Evolutionary conservation across 2,888 invertebrate species (phyloP).

Genomic region (Yponomeuta sedellus): DNA sequence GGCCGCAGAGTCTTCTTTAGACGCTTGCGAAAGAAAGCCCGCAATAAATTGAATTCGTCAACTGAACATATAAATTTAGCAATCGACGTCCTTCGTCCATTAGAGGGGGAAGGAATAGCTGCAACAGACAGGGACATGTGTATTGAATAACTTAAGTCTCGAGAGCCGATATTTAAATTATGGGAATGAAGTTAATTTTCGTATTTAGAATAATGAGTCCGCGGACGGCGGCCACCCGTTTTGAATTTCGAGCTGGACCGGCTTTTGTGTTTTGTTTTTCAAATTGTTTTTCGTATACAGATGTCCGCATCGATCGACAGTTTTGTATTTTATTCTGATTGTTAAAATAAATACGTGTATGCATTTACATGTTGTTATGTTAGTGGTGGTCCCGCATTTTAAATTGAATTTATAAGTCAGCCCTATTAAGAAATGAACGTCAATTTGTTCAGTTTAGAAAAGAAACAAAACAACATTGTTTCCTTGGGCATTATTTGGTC

Average conservation of each 20-base stretch:
- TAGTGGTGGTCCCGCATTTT: conserved; percentile 66
- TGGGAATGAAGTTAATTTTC: conserved; percentile 74
- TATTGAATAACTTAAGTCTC: conserved; percentile 31
- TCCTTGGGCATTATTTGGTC: neutral
- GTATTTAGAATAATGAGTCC: conserved; percentile 67
- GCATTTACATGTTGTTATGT: conserved; percentile 74
- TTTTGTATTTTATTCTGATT: conserved; percentile 59
- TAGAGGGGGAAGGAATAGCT: conserved; percentile 38
- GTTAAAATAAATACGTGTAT: conserved; percentile 71
- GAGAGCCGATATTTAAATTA: conserved; percentile 65
- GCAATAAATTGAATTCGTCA: conserved; percentile 63
- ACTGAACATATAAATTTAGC: conserved; percentile 57
- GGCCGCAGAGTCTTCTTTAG: conserved; percentile 32
- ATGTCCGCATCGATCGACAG: conserved; percentile 54
- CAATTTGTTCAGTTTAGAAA: conserved; percentile 51
- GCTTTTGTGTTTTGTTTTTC: conserved; percentile 17
- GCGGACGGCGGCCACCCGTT: conserved; percentile 69
- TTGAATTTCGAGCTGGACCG: conserved; percentile 61
- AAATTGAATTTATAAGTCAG: conserved; percentile 74
- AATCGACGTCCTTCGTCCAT: conserved; percentile 56
- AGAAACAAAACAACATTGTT: neutral
- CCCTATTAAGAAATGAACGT: conserved; percentile 45
- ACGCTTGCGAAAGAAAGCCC: conserved; percentile 30
- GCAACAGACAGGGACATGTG: conserved; percentile 18
- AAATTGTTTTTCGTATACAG: conserved; percentile 34